These are phyloP conservation scores for Phoeniculus purpureus DNA, from an alignment of 2,797 vertebrate genomes.

Conservation along the genomic window DNA sequence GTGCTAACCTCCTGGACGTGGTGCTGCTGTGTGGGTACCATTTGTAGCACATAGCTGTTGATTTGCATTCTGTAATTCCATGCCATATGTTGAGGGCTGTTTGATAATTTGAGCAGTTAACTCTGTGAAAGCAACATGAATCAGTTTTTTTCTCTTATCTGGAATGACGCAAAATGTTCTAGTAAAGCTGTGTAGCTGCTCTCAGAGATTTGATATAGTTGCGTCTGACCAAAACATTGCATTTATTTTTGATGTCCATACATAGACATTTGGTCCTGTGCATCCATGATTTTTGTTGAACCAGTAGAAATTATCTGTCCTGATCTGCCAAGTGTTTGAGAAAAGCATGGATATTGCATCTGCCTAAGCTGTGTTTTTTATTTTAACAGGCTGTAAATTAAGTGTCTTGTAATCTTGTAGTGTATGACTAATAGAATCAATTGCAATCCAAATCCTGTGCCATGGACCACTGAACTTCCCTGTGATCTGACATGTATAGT, in stretches of 20 bases:
- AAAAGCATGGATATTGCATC: background rate
- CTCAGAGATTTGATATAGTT: background rate
- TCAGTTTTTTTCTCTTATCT: constrained; percentile 19
- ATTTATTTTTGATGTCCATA: background rate
- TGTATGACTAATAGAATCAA: background rate
- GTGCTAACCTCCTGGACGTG: background rate
- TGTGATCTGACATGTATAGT: background rate
- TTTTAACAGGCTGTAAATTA: background rate
- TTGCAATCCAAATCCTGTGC: background rate
- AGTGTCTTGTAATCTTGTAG: background rate
- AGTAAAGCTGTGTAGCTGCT: background rate
- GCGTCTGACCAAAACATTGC: background rate
- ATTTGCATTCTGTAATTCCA: constrained; percentile 20
- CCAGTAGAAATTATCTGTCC: background rate
- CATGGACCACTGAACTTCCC: background rate
- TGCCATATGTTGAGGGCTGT: constrained; percentile 17
- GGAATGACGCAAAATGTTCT: background rate
- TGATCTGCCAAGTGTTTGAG: background rate
- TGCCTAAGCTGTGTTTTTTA: background rate
- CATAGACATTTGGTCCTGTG: background rate
- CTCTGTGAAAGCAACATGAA: background rate
- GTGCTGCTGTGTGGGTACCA: background rate
- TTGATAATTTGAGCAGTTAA: constrained; percentile 45
- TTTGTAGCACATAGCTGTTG: background rate
- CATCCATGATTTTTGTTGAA: background rate